Evolutionary conservation across 2,797 vertebrate genomes (phyloP).

Genomic region (Heliangelus exortis): DNA sequence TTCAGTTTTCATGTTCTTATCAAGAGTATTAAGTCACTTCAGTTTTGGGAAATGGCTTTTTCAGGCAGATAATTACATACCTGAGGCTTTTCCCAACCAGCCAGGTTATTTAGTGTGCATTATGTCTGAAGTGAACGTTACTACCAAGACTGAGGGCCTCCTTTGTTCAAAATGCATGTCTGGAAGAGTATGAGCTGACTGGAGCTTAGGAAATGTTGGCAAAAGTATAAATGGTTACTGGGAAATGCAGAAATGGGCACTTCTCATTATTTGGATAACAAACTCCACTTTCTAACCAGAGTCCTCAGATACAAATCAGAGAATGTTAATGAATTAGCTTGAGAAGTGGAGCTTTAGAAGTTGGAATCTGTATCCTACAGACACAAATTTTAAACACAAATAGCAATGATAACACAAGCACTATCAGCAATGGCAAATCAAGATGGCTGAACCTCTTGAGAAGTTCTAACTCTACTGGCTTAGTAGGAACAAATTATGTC

Average conservation of each 20-base stretch:
- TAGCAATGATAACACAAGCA: not conserved
- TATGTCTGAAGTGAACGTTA: not conserved
- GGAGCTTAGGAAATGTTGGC: not conserved
- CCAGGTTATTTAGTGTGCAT: not conserved
- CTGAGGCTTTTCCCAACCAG: not conserved
- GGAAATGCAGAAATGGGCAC: not conserved
- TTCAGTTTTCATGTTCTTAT: not conserved
- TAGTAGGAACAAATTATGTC: not conserved
- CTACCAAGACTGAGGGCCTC: not conserved
- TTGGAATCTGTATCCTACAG: not conserved
- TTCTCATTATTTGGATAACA: not conserved
- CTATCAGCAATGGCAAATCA: not conserved
- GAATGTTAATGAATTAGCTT: not conserved
- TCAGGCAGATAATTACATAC: not conserved
- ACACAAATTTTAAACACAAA: not conserved
- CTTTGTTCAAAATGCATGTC: not conserved
- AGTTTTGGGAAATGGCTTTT: not conserved
- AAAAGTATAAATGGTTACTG: not conserved
- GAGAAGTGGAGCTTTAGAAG: not conserved
- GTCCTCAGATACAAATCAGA: not conserved
- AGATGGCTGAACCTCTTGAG: not conserved
- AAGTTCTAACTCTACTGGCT: not conserved
- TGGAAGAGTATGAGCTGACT: not conserved
- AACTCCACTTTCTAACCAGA: not conserved
- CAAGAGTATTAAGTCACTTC: not conserved